These are phyloP conservation scores for Triplophysa rosa DNA, from an alignment of 2,113 vertebrate species.

Conservation along the genomic window DNA sequence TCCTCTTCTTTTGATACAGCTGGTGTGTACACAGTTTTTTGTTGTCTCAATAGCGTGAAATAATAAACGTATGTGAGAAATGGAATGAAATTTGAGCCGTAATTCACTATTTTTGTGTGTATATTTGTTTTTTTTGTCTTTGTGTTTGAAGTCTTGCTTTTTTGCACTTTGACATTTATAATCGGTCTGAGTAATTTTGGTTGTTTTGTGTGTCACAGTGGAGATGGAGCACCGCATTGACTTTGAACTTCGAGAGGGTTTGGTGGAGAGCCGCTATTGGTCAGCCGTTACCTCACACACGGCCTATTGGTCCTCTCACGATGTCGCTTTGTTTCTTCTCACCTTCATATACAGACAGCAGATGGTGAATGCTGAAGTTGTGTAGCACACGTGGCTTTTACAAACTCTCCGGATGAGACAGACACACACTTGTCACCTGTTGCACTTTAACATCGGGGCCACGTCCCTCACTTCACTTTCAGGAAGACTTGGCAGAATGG, in stretches of 20 bases:
- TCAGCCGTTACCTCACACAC: conserved; percentile 97
- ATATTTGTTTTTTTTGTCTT: no score
- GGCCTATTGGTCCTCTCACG: conserved; percentile 95
- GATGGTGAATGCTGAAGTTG: conserved; percentile 60
- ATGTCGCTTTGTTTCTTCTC: conserved; percentile 93
- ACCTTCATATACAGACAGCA: conserved; percentile 91
- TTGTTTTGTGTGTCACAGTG: conserved; percentile 70
- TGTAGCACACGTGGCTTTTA: conserved; percentile 57
- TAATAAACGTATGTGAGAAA: no score
- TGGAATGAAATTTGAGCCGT: no score
- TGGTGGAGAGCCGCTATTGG: conserved; percentile 98
- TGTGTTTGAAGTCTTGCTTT: no score
- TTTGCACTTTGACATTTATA: no score
- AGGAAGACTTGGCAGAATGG: not conserved
- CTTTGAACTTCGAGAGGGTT: conserved; percentile 93
- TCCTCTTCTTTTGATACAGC: conserved; percentile 45
- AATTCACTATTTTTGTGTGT: no score
- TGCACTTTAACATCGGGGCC: not conserved
- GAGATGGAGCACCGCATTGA: conserved; percentile 95
- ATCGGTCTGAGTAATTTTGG: no score
- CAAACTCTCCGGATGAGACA: not conserved
- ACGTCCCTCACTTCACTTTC: not conserved
- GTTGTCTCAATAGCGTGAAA: no score
- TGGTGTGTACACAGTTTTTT: conserved; percentile 20
- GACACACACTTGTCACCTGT: not conserved